These are phyloP conservation scores for Hypomecis atomaria DNA, from an alignment of 2,888 invertebrate species.

Conservation along the genomic window DNA sequence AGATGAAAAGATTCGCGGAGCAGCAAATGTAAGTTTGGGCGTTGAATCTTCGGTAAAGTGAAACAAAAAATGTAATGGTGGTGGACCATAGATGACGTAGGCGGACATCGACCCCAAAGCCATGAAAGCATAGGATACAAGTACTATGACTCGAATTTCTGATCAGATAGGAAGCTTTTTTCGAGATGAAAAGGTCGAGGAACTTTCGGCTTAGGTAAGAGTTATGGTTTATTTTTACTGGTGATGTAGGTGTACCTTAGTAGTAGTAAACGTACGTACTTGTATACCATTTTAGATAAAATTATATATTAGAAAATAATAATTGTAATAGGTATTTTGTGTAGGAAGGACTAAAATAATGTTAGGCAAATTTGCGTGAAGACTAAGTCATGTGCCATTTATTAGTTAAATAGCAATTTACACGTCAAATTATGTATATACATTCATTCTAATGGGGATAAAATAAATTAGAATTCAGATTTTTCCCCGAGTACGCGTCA, in stretches of 20 bases:
- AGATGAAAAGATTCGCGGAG: neutral
- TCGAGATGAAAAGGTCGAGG: slow-evolving; percentile 47
- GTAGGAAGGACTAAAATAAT: too few species aligned
- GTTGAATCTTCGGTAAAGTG: slow-evolving; percentile 52
- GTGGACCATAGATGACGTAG: slow-evolving; percentile 73
- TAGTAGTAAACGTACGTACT: slow-evolving; percentile 3
- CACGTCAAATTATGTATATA: too few species aligned
- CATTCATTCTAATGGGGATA: too few species aligned
- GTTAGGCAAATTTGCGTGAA: too few species aligned
- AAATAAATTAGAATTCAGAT: too few species aligned
- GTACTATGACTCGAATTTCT: slow-evolving; percentile 61
- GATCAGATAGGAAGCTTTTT: slow-evolving; percentile 53
- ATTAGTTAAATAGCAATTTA: too few species aligned
- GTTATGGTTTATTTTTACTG: slow-evolving; percentile 36
- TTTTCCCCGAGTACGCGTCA: too few species aligned
- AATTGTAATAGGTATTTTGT: too few species aligned
- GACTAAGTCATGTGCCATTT: too few species aligned
- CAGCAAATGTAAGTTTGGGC: slow-evolving; percentile 40
- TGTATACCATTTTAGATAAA: neutral
- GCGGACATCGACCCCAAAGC: slow-evolving; percentile 62
- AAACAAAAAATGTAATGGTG: slow-evolving; percentile 63
- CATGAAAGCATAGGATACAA: slow-evolving; percentile 60
- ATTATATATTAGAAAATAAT: too few species aligned
- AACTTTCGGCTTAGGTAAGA: slow-evolving; percentile 38
- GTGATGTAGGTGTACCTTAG: slow-evolving; percentile 22